Percentiles rank a stretch among this genome's conserved stretches.
These are phyloP conservation scores for Struthidea cinerea DNA, from an alignment of 2,113 vertebrate genomes.

Conservation along the genomic window DNA sequence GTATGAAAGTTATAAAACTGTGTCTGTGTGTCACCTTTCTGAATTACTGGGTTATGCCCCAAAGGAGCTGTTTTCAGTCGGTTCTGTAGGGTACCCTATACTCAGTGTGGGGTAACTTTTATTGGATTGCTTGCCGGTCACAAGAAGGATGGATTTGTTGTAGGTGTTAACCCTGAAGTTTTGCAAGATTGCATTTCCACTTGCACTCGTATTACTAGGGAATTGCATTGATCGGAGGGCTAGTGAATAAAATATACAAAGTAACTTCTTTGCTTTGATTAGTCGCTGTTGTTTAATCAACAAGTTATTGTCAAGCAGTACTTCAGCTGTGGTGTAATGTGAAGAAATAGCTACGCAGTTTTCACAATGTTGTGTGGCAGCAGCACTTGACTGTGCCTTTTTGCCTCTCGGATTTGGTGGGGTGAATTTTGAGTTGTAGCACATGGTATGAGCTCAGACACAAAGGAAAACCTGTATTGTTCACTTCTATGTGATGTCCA, in stretches of 20 bases:
- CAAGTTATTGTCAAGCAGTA: not conserved
- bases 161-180: not conserved
- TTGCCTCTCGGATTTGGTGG: not conserved
- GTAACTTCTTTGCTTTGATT: not conserved
- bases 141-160: not conserved
- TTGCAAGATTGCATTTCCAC: not conserved
- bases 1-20: not conserved
- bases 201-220: not conserved
- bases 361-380: not conserved
- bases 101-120: not conserved
- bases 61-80: not conserved
- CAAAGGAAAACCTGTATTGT: slow-evolving; percentile 17
- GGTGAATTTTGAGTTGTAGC: not conserved
- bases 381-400: not conserved
- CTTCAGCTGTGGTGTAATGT: not conserved
- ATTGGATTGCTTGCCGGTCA: fast-evolving
- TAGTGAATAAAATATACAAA: not conserved
- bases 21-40: not conserved
- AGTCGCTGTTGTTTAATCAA: not conserved
- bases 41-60: not conserved
- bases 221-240: not conserved
- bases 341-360: not conserved
- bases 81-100: not conserved
- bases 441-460: not conserved
- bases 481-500: not conserved